A percentile compares a stretch with the other conserved stretches of the same genome.
These are phyloP conservation scores for Netelia melanura DNA, from an alignment of 2,888 invertebrate species.

Conservation along the genomic window DNA sequence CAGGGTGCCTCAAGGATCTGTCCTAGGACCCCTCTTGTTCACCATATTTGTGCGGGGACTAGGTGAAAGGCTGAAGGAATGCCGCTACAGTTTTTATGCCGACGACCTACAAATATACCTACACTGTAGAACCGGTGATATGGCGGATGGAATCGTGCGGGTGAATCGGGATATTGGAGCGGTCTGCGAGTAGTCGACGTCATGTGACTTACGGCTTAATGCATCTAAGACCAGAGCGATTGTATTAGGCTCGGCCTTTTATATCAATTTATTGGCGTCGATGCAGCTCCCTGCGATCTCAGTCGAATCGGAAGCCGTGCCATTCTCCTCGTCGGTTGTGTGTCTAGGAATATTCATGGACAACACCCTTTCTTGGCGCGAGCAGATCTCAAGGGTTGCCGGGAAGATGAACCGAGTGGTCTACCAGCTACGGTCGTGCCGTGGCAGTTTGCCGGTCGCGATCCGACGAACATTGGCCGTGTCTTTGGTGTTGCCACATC, in stretches of 20 bases:
- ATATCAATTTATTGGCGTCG: neutral
- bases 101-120: slow-evolving; percentile 10
- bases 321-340: neutral
- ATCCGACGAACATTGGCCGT: neutral
- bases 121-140: neutral
- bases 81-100: neutral
- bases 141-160: neutral
- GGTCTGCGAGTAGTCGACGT: neutral
- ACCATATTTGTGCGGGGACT: neutral
- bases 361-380: neutral
- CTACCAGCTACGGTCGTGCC: neutral
- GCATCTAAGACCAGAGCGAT: neutral
- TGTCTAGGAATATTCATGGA: neutral
- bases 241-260: neutral
- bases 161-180: neutral
- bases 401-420: neutral
- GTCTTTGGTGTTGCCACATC: neutral
- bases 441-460: neutral
- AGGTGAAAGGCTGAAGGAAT: neutral
- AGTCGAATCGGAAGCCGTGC: neutral
- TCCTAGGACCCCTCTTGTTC: neutral
- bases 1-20: neutral
- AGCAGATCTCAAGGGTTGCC: neutral
- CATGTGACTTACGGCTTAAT: neutral
- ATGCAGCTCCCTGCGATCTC: neutral